Evolutionary conservation across 2,113 vertebrate genomes (phyloP).

Genomic region (Acanthisitta chloris): DNA sequence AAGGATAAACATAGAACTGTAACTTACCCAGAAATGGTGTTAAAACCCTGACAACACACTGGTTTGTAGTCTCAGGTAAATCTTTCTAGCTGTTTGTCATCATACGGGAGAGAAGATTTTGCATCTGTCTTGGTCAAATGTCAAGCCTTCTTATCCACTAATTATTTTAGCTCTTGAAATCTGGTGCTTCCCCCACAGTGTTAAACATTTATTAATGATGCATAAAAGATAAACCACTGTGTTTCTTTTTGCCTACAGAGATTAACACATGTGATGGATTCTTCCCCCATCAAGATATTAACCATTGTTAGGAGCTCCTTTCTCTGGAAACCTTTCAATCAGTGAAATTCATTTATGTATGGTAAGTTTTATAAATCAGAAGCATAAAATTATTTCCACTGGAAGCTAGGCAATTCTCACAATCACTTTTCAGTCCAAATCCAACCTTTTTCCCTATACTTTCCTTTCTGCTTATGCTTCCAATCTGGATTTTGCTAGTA

Average conservation of each 20-base stretch:
- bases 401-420: background rate
- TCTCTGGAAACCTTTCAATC: background rate
- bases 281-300: background rate
- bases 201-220: background rate
- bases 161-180: background rate
- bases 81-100: background rate
- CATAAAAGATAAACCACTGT: background rate
- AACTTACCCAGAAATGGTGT: background rate
- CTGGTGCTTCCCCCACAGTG: background rate
- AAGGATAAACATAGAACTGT: background rate
- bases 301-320: background rate
- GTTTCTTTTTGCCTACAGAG: background rate
- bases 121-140: background rate
- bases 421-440: background rate
- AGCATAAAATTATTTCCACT: background rate
- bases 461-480: background rate
- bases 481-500: constrained; percentile 22
- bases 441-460: background rate
- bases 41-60: background rate
- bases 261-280: background rate
- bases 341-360: background rate
- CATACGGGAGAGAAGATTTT: background rate
- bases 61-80: background rate
- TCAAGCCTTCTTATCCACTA: background rate
- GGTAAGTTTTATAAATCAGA: background rate